Evolutionary conservation across 2,888 invertebrate species (phyloP), one percentile per base, ranked within the genome.

Genomic region (Tanytarsus gracilentus): DNA sequence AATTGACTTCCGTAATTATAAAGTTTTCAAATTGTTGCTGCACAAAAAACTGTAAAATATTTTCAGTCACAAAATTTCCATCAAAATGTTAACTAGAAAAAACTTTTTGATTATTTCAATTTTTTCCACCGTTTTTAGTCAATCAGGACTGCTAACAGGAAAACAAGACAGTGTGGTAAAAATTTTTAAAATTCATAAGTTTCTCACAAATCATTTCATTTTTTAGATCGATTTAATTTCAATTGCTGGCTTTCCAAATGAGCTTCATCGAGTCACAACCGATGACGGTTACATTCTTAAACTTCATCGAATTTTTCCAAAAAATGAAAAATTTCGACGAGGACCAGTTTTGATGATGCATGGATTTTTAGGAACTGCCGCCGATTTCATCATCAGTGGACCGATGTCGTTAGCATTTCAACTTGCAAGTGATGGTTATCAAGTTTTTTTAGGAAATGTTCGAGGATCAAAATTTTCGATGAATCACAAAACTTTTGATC

Each of bases 241-340:
- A 30, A 9, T 11, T 8, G 30, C 48, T 65, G 75, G 77, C 0
- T 84, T 83, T 66, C 75, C 76, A 0, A 68, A 77, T 1, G 82
- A 84, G 69, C 73, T 71, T 7, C 80, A 84, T 66, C 65, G 66
- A 0, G 77, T 83, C 1, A 72, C 71, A 9, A 89, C 89, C 0
- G 66, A 73, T 8, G 88, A 89, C 73, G 85, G 84, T 1, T 88
- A 85, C 67, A 77, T 85, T 7, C 71, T 89, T 63, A 74, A 77
- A 56, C 65, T 88, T 68, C 85, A 88, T 66, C 76, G 88, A 51
- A 84, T 88, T 4, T 27, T 44, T 76, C 78, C 1, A 74, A 77
- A 52, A 36, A 29, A 71, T 61, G 62, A 63, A 0, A 70, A 70
- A 1, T 66, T 68, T 2, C 56, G 66, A 3, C 69, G 68, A 5